Base-by-base conservation (phyloP, 2,888 invertebrate species). In the Mactromeris polynyma region DNA sequence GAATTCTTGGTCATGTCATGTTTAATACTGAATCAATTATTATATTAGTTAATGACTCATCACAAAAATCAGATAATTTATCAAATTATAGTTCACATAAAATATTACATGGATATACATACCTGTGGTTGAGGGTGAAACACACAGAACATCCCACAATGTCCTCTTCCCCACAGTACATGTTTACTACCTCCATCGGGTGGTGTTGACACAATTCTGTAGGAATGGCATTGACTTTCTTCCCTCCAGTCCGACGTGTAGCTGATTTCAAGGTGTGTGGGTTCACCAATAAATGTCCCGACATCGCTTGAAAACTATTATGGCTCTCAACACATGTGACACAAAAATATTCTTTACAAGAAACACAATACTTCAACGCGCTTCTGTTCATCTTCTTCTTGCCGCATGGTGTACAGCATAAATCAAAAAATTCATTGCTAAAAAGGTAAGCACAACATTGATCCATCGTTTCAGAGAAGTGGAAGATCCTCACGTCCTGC, bases 401-500 rank as follows among this genome's bases (percentile, higher is more conserved):
- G 3, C 26, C 26, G 11, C 58, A 64, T 9, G 58, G 58, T n/a
- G 58, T 64, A 26, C 58, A 64, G 26, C n/a, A 64, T 64, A 64
- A 26, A 26, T 64, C 58, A 64, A 64, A 64, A 64, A 26, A 64
- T 64, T 64, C 58, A n/a, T 64, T n/a, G n/a, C n/a, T n/a, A n/a
- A n/a, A n/a, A n/a, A n/a, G n/a, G n/a, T n/a, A n/a, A n/a, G n/a
- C n/a, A n/a, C n/a, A n/a, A 46, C 14, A 9, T 46, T 46, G 14
- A 64, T 77, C 2, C 21, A 40, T 54, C 7, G 33, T 84, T 89
- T 21, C 73, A 89, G 88, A 83, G 85, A 31, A 89, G 80, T 87
- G 89, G 90, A 26, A 89, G 83, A 40, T 92, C 90, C 33, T 83
- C 78, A 14, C 84, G 94, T 33, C 94, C 93, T n/a, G n/a, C n/a